Evolutionary conservation across 2,113 vertebrate species (phyloP).

Genomic region (Thomomys bottae): DNA sequence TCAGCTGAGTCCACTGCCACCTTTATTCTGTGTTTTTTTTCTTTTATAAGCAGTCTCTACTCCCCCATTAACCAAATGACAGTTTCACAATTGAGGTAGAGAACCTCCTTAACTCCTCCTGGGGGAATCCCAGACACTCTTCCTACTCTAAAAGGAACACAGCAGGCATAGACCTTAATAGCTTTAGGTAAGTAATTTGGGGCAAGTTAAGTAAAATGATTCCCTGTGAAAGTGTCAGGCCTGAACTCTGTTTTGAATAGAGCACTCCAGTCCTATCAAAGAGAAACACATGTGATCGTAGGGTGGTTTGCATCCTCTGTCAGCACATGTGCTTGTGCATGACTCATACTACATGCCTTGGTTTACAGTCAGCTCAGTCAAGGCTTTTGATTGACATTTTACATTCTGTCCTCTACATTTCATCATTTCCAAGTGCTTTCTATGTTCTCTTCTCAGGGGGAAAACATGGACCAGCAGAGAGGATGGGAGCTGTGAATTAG

Average conservation of each 20-base stretch:
- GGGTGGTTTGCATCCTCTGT: background rate
- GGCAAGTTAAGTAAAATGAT: slow-evolving; percentile 31
- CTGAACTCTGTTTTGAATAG: background rate
- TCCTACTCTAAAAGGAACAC: background rate
- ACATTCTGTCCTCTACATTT: background rate
- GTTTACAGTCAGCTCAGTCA: background rate
- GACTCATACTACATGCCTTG: slow-evolving; percentile 34
- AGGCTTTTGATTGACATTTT: slow-evolving; percentile 14
- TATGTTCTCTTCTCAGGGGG: background rate
- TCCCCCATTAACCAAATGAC: background rate
- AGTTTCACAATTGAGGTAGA: slow-evolving; percentile 53
- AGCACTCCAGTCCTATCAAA: slow-evolving; percentile 19
- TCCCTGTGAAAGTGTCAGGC: background rate
- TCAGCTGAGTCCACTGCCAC: background rate
- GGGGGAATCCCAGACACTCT: slow-evolving; percentile 12
- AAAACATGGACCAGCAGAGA: background rate
- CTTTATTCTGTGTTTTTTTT: background rate
- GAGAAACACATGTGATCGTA: slow-evolving; percentile 39
- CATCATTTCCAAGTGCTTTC: background rate
- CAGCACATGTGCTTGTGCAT: background rate
- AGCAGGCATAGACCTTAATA: slow-evolving; percentile 30
- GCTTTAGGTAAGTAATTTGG: slow-evolving; percentile 53
- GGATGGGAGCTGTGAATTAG: background rate
- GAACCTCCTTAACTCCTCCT: background rate
- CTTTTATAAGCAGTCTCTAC: background rate